Percentiles rank a stretch among this genome's conserved stretches.
Evolutionary conservation across 2,888 invertebrate species (phyloP).

Genomic region (Mythimna albipuncta): DNA sequence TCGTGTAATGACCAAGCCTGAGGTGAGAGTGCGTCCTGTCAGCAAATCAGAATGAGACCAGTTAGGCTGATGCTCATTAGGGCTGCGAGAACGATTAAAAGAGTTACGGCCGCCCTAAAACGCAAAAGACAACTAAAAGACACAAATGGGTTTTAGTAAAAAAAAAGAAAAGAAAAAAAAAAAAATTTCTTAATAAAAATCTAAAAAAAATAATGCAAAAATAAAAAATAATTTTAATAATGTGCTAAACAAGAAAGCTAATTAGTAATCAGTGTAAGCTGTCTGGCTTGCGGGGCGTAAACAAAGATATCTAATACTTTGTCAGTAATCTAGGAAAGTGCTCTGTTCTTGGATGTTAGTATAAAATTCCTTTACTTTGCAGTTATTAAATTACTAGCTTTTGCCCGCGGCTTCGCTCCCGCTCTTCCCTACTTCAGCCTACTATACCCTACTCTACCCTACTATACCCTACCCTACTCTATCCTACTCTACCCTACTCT

Average conservation of each 20-base stretch:
- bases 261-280: constrained; percentile 35
- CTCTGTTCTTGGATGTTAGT: constrained; percentile 30
- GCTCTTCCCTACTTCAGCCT: no score
- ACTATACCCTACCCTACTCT: no score
- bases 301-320: constrained; percentile 39
- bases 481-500: no score
- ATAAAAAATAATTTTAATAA: no score
- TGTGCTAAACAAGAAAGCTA: constrained; percentile 22
- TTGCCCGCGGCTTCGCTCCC: no score
- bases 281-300: constrained; percentile 11
- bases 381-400: constrained; percentile 34
- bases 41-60: no score
- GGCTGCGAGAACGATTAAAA: background rate
- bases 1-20: no score
- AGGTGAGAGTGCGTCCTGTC: no score
- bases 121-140: no score
- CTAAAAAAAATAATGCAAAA: background rate
- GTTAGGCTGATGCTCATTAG: background rate
- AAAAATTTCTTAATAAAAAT: background rate
- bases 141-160: no score
- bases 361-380: constrained; percentile 39
- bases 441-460: no score
- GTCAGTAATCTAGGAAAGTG: constrained; percentile 42
- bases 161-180: no score
- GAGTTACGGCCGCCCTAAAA: background rate